Percentiles rank a stretch among this genome's conserved stretches.
phyloP scores from a whole-genome alignment of 2,888 invertebrate genomes.

The Autographa pulchrina region DNA sequence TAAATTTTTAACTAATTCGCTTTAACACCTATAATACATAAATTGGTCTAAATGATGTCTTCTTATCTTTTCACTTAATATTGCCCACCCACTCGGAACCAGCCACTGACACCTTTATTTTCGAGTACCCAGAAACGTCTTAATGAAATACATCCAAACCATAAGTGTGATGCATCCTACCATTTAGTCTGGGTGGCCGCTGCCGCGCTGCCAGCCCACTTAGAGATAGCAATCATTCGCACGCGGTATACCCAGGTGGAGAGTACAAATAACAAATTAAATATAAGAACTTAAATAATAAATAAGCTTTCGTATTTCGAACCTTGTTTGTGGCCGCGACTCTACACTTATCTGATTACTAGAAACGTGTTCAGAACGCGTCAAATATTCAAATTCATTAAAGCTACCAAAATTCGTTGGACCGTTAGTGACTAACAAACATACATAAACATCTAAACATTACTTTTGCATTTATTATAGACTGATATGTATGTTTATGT shows the following conservation, averaged over 20 bases:
- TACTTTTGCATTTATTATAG: conserved; percentile 2
- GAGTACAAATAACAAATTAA: neutral
- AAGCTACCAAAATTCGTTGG: neutral
- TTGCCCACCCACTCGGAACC: neutral
- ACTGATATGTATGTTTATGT: conserved; percentile 33
- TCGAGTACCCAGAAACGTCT: conserved; percentile 21
- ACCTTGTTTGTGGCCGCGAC: neutral
- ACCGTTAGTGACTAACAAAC: conserved; percentile 2
- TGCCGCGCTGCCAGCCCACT: conserved; percentile 18
- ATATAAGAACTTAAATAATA: neutral
- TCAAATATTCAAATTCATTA: neutral
- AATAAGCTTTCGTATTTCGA: neutral
- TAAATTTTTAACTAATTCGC: neutral
- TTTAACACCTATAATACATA: neutral
- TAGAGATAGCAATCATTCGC: conserved; percentile 36
- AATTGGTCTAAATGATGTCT: neutral
- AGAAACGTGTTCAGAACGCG: neutral
- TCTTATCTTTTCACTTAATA: neutral
- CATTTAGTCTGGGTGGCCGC: conserved; percentile 30
- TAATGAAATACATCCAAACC: conserved; percentile 21
- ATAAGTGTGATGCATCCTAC: conserved; percentile 24
- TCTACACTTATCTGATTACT: neutral
- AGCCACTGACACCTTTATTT: neutral
- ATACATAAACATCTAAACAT: conserved; percentile 6
- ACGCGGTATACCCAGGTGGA: neutral